Percentiles rank a stretch among this genome's conserved stretches.
phyloP scores from a whole-genome alignment of 2,113 vertebrate species.

The Oceanites oceanicus region DNA sequence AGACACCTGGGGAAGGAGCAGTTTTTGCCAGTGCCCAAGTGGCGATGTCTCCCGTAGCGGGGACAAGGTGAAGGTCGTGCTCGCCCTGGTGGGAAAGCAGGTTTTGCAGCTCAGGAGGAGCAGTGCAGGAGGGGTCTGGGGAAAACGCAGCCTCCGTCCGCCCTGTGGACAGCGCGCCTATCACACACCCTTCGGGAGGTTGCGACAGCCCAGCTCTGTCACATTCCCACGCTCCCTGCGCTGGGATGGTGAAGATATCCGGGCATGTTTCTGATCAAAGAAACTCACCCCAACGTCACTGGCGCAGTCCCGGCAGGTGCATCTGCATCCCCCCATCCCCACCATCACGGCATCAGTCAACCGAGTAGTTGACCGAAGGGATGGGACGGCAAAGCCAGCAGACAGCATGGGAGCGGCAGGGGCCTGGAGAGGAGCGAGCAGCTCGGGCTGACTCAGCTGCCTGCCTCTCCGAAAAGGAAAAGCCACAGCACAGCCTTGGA shows the following conservation, averaged over 20 bases:
- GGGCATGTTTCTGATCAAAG: background rate
- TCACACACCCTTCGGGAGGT: background rate
- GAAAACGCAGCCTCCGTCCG: accelerated
- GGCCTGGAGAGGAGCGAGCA: background rate
- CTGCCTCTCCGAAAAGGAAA: background rate
- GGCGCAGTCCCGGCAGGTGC: accelerated
- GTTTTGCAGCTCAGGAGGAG: background rate
- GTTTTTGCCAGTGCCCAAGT: background rate
- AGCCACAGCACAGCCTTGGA: background rate
- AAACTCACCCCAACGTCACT: background rate
- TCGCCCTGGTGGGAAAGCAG: accelerated
- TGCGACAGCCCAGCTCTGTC: background rate
- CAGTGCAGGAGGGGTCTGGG: background rate
- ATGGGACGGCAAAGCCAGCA: background rate
- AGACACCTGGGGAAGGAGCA: background rate
- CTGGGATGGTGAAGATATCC: background rate
- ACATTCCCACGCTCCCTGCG: background rate
- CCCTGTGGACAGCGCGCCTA: background rate
- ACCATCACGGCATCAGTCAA: accelerated
- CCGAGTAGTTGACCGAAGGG: accelerated
- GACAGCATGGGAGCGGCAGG: background rate
- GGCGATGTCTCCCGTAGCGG: accelerated
- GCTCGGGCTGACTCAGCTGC: background rate
- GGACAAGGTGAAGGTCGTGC: background rate
- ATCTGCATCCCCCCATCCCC: background rate